Percentiles rank a stretch among this genome's conserved stretches.
phyloP scores from a whole-genome alignment of 2,113 vertebrate genomes.

The Odobenus rosmarus region DNA sequence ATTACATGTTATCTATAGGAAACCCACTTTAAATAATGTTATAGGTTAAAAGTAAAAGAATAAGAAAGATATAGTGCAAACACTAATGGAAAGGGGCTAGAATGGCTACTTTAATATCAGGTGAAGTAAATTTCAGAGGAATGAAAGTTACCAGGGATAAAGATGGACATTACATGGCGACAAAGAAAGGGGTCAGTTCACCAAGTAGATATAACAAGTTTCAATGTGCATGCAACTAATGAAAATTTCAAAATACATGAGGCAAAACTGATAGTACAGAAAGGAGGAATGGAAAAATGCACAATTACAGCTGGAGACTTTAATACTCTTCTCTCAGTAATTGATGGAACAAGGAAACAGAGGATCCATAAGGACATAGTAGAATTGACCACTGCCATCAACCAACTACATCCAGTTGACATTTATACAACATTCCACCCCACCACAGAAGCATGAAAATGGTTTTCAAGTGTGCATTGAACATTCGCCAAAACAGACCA shows the following conservation, averaged over 20 bases:
- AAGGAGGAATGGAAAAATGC: background rate
- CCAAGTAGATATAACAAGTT: background rate
- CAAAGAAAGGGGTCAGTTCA: background rate
- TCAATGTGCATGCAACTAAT: background rate
- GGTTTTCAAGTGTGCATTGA: background rate
- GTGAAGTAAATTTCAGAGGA: background rate
- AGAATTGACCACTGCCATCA: background rate
- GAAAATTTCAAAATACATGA: background rate
- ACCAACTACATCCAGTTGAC: background rate
- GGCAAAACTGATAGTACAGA: background rate
- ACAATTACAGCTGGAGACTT: background rate
- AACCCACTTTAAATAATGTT: background rate
- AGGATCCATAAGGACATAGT: background rate
- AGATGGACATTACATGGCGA: background rate
- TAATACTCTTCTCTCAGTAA: background rate
- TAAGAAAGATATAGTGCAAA: background rate
- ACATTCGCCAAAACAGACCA: background rate
- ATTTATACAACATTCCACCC: background rate
- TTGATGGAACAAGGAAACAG: background rate
- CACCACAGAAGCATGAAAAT: background rate
- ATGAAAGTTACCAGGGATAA: background rate
- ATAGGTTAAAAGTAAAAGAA: constrained; percentile 5
- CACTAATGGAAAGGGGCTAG: background rate
- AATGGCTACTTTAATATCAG: background rate
- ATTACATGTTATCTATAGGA: background rate